Base-by-base conservation (phyloP, 2,113 vertebrate species). In the Sardina pilchardus region DNA sequence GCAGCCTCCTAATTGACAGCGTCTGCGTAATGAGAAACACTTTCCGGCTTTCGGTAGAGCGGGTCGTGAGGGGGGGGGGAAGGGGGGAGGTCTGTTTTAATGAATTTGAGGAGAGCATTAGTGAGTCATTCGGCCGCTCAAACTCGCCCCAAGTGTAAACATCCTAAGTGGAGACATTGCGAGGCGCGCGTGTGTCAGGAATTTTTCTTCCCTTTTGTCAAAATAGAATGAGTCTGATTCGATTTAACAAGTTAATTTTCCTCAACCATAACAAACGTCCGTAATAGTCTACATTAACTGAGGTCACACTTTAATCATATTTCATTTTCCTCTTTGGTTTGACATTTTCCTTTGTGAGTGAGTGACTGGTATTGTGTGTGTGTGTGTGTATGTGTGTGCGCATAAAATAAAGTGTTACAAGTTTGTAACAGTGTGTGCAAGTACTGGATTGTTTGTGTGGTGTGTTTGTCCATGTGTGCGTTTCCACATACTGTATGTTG, bases 401-500 rank as follows among this genome's bases (percentile, higher is more conserved):
- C n/a, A 3, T 59, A 16, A 12, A 47, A 47, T 47, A 47, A 47
- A 47, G 12, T 9, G 9, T 14, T 59, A n/a, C 24, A 16, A 24
- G 16, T 56, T 19, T 59, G 53, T 21, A n/a, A 21, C 19, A 21
- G 80, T 83, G 39, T 53, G 82, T n/a, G n/a, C n/a, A n/a, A n/a
- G n/a, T n/a, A n/a, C n/a, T 16, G 7, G 14, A 9, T 9, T 19
- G 21, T 45, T 21, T 82, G 53, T 56, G 53, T 56, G 14, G 16
- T 63, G 56, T 63, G 56, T 63, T 47, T 47, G 10, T 47, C 45
- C 45, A 12, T 45, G 10, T 85, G 47, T 87, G n/a, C n/a, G 81
- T 50, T 82, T 88, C 90, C 88, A 83, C 87, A 88, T 83, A 24
- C n/a, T 80, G 39, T 0, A 85, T 44, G 71, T 7, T 12, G 21